Base-by-base conservation (phyloP, 2,113 vertebrate genomes). In the Paracyprichromis sp. region DNA sequence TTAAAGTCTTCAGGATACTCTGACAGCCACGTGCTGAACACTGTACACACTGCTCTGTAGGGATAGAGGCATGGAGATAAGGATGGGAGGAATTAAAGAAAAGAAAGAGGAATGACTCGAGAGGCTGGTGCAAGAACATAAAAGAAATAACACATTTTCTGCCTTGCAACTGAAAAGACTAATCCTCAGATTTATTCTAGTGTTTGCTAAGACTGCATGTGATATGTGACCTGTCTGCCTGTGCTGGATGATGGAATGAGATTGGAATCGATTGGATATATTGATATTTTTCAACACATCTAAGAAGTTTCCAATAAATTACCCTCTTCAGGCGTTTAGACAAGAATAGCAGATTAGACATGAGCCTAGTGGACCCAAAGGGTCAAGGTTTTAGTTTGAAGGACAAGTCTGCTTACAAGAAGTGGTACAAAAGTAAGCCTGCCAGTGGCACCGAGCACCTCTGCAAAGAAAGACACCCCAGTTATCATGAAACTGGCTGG, bases 1-100 rank as follows among this genome's bases (percentile, higher is more conserved):
- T 73, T 86, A 82, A 98, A 98, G 93, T 98, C 98, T 78, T 97
- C 97, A 1, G 97, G 97, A 92, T 97, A 97, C 93, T 97, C 96
- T 0, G 96, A 94, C 92, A 98, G 92, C 98, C 98, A 98, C 8
- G 94, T 96, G 90, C 95, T 96, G 85, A 98, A 97, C 59, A 97
- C 96, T 0, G 95, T 96, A 19, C 95, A 96, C 87, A 96, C 96
- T 1, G 96, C 92, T 92, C 97, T 96, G 95, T 56, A 53, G 43
- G 50, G 61, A 26, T 26, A 45, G 7, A 13, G 19, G 8, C 31
- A 16, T 19, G 71, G 24, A 2, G 19, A 2, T 5, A 12, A 12
- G 13, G 36, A 31, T 47, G n/a, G 29, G 16, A 87, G 29, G 14
- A 47, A n/a, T 31, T 40, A 13, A 34, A 78, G 16, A 47, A 31